Evolutionary conservation across 2,888 invertebrate species (phyloP).

Genomic region (Leptinotarsa peninsularis): DNA sequence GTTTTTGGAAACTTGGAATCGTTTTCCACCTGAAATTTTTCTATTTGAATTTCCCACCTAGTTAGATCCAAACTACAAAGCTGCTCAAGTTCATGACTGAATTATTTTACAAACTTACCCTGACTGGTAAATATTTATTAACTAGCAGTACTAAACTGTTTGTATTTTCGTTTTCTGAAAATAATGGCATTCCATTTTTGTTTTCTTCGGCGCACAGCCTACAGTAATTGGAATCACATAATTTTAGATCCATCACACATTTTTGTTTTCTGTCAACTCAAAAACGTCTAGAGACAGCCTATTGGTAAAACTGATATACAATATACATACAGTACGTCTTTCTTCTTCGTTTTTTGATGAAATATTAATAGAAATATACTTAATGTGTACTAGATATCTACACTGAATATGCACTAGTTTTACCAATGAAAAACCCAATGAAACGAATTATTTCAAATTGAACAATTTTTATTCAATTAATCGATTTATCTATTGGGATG

Average conservation of each 20-base stretch:
- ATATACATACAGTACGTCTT: no score
- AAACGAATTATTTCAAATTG: no score
- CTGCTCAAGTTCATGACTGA: conserved; percentile 59
- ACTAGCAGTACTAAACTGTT: conserved; percentile 75
- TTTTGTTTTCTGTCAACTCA: conserved; percentile 13
- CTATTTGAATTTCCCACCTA: conserved; percentile 55
- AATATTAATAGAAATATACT: no score
- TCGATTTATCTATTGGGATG: no score
- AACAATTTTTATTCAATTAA: no score
- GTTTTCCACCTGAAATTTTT: conserved; percentile 72
- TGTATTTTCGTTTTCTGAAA: conserved; percentile 70
- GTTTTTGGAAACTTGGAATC: conserved; percentile 78
- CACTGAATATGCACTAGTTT: no score
- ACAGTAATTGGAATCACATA: conserved; percentile 79
- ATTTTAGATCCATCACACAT: conserved; percentile 49
- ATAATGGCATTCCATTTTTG: conserved; percentile 76
- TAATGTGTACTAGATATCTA: no score
- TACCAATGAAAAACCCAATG: no score
- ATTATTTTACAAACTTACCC: conserved; percentile 68
- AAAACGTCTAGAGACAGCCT: neutral
- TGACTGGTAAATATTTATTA: conserved; percentile 80
- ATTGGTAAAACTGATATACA: no score
- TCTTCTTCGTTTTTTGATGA: no score
- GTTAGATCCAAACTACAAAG: conserved; percentile 38
- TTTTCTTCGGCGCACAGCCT: conserved; percentile 82